Conservation (phyloP, 1,140 invertebrate genomes). For the Procambarus clarkii region DNA sequence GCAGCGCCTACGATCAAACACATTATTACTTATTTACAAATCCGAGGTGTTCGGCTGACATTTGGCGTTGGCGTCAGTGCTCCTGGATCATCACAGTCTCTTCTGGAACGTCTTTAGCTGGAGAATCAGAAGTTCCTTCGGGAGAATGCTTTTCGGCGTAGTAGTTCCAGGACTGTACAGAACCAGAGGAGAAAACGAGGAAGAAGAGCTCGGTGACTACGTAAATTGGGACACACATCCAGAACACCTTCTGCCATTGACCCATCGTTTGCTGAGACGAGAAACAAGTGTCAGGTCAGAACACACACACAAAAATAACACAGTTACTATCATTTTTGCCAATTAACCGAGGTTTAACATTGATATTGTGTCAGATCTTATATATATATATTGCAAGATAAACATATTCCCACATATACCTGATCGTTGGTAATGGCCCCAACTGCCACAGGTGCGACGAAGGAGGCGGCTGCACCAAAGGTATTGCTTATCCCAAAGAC, state of each 20-base stretch:
- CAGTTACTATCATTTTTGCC: neutral
- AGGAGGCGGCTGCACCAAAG: neutral
- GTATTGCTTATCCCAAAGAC: slow-evolving; percentile 55
- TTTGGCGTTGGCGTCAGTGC: no score
- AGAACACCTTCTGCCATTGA: slow-evolving; percentile 52
- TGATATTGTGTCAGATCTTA: no score
- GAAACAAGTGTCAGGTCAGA: neutral
- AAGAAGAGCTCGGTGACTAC: slow-evolving; percentile 34
- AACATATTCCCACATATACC: slow-evolving; percentile 2
- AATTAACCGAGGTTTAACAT: no score
- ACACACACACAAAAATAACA: neutral
- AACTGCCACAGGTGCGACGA: slow-evolving; percentile 30
- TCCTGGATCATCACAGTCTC: no score
- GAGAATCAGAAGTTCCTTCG: no score
- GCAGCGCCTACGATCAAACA: no score
- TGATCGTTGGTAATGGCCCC: slow-evolving; percentile 34
- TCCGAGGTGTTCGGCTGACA: no score
- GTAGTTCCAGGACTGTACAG: slow-evolving; percentile 51
- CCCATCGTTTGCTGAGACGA: slow-evolving; percentile 37
- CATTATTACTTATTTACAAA: no score
- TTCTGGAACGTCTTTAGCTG: no score
- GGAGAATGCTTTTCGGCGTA: neutral
- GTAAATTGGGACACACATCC: slow-evolving; percentile 44
- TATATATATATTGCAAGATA: no score
- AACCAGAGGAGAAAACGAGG: slow-evolving; percentile 22